These are phyloP conservation scores for Lytechinus variegatus DNA, from an alignment of 35 echinoderm and acorn worm genomes.

Conservation along the genomic window DNA sequence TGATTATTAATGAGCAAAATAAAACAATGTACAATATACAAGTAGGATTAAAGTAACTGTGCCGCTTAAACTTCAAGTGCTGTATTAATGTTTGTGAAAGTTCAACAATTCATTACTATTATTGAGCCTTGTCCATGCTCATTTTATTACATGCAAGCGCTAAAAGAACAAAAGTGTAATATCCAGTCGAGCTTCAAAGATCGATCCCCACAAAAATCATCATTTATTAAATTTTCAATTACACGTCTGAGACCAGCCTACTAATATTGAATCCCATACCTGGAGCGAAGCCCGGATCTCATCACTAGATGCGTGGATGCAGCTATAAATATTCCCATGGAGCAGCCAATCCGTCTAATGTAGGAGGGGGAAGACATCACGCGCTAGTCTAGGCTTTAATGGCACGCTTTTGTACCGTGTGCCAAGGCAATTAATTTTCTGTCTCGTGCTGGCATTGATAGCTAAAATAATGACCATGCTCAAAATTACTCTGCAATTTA, in stretches of 20 bases:
- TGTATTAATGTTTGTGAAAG: too few species aligned
- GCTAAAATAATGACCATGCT: not conserved
- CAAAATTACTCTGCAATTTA: not conserved
- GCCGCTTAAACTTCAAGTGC: too few species aligned
- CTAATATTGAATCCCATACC: not conserved
- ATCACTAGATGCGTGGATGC: not conserved
- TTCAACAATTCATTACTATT: too few species aligned
- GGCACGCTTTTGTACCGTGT: not conserved
- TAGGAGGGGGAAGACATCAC: not conserved
- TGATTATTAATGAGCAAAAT: too few species aligned
- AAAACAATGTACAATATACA: too few species aligned
- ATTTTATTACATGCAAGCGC: not conserved
- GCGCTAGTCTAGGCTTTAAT: not conserved
- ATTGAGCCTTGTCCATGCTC: too few species aligned
- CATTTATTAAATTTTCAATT: conserved; percentile 16
- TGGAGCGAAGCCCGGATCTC: not conserved
- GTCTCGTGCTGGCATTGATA: not conserved
- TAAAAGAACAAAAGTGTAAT: not conserved
- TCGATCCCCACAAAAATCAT: not conserved
- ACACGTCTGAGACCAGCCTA: not conserved
- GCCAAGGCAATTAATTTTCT: not conserved
- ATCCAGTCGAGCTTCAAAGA: not conserved
- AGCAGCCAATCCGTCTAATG: not conserved
- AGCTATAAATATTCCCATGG: conserved; percentile 18
- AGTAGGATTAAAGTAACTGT: too few species aligned